These are phyloP conservation scores for Sinhomidia bicolor DNA, from an alignment of 2,888 invertebrate genomes.

Conservation along the genomic window DNA sequence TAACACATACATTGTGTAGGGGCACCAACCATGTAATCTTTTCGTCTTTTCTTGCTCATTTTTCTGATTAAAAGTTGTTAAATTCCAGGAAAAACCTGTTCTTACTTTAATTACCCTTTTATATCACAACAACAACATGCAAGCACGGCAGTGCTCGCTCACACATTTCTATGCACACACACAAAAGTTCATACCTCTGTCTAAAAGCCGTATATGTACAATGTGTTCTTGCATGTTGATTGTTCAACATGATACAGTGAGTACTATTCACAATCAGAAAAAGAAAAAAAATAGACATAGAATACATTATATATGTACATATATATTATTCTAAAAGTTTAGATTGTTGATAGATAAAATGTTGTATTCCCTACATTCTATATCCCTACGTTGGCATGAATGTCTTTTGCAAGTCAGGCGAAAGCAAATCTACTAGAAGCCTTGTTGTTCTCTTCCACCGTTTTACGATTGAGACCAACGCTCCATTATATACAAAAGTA, in stretches of 20 bases:
- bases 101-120: slow-evolving; percentile 71
- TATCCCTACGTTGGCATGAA: too few species aligned
- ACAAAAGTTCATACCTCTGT: neutral
- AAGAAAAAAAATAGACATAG: too few species aligned
- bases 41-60: slow-evolving; percentile 55
- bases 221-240: slow-evolving; percentile 20
- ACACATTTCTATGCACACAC: too few species aligned
- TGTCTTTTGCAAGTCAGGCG: neutral
- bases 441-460: neutral
- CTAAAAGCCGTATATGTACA: neutral
- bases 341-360: neutral
- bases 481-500: neutral
- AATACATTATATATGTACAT: neutral
- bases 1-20: slow-evolving; percentile 20
- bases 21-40: slow-evolving; percentile 43
- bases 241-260: neutral
- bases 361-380: neutral
- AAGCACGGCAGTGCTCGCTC: slow-evolving; percentile 9
- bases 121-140: slow-evolving; percentile 52
- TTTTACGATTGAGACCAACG: slow-evolving; percentile 26
- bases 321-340: neutral
- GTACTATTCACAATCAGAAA: neutral
- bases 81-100: slow-evolving; percentile 75
- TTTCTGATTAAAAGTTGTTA: slow-evolving; percentile 73
- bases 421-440: neutral